Evolutionary conservation across 2,888 invertebrate species (phyloP).

Genomic region (Plagiodera versicolora): DNA sequence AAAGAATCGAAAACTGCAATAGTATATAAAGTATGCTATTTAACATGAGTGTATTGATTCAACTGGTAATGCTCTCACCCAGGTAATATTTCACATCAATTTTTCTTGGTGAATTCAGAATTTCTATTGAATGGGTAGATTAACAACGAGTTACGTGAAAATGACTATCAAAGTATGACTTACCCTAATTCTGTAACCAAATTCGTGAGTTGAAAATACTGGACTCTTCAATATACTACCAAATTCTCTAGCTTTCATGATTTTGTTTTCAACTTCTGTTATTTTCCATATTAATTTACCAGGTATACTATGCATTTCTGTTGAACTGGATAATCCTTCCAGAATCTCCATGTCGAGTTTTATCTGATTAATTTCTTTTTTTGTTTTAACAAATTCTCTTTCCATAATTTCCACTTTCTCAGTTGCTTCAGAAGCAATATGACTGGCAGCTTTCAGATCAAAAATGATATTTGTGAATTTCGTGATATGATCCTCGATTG

Average conservation of each 20-base stretch:
- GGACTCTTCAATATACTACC: slow-evolving; percentile 68
- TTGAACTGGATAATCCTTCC: slow-evolving; percentile 45
- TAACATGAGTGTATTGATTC: too few species aligned
- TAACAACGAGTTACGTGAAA: not conserved
- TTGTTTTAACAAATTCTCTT: slow-evolving; percentile 51
- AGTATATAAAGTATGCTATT: too few species aligned
- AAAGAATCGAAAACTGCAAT: too few species aligned
- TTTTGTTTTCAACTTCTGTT: slow-evolving; percentile 64
- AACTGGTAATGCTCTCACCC: too few species aligned
- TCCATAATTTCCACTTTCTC: slow-evolving; percentile 59
- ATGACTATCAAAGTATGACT: slow-evolving; percentile 20
- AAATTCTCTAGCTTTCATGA: slow-evolving; percentile 68
- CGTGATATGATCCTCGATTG: slow-evolving; percentile 52
- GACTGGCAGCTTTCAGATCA: slow-evolving; percentile 57
- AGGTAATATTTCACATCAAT: too few species aligned
- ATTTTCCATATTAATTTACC: slow-evolving; percentile 66
- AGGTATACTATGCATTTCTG: slow-evolving; percentile 21
- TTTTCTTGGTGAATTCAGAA: too few species aligned
- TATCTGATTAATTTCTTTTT: slow-evolving; percentile 53
- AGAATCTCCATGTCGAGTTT: slow-evolving; percentile 56
- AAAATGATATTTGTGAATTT: slow-evolving; percentile 57
- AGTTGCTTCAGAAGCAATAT: slow-evolving; percentile 57
- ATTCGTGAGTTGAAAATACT: slow-evolving; percentile 68
- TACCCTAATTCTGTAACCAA: slow-evolving; percentile 75
- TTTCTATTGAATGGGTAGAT: too few species aligned